Conservation (phyloP, 1,140 invertebrate genomes). For the Drosophila kohkoa region DNA sequence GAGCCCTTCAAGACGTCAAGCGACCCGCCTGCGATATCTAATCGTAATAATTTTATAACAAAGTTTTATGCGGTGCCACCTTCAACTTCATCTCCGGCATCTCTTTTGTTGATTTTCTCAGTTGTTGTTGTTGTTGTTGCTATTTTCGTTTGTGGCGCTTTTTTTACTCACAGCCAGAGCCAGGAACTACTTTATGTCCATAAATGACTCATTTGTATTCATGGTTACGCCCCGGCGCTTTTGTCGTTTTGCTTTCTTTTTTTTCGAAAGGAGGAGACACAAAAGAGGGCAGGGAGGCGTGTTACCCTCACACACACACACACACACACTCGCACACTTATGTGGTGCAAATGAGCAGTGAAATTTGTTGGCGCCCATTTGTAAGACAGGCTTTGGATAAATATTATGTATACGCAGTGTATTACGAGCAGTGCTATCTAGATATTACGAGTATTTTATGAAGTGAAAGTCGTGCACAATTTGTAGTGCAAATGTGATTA, state of each 20-base stretch:
- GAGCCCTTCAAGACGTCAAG: neutral
- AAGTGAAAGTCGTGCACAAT: neutral
- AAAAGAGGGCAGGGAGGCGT: neutral
- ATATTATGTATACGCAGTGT: constrained; percentile 28
- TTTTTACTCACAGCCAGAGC: constrained; percentile 17
- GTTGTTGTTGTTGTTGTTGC: neutral
- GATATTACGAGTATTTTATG: neutral
- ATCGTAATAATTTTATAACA: constrained; percentile 4
- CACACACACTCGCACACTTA: neutral
- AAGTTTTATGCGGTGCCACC: constrained; percentile 9
- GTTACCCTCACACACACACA: constrained; percentile 3
- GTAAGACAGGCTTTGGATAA: constrained; percentile 20
- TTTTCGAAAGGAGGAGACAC: neutral
- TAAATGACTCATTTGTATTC: constrained; percentile 54
- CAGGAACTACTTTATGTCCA: constrained; percentile 42
- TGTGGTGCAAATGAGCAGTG: constrained; percentile 37
- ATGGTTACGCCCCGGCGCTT: constrained; percentile 44
- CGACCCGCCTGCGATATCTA: neutral
- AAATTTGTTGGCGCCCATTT: constrained; percentile 42
- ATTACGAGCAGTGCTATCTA: neutral
- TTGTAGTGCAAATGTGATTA: neutral
- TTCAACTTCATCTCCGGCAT: neutral
- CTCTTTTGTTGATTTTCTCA: neutral
- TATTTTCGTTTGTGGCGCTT: constrained; percentile 3
- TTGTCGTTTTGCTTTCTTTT: constrained; percentile 14